Conservation (phyloP, 2,888 invertebrate species). For the Polydrusus cervinus region DNA sequence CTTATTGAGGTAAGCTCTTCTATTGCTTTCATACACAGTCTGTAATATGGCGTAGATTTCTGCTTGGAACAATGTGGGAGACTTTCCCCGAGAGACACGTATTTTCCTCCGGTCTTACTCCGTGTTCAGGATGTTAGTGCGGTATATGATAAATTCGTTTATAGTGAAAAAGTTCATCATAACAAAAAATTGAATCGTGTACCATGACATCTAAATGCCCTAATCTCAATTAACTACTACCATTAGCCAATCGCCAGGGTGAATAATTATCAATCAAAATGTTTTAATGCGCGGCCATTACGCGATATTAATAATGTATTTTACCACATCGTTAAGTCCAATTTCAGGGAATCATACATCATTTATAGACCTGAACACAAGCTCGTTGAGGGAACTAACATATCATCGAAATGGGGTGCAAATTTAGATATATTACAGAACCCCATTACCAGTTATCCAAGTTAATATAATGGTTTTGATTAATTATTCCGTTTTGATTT, state of each 20-base stretch:
- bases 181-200: too few species aligned
- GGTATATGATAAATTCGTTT: too few species aligned
- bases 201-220: neutral
- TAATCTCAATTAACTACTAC: neutral
- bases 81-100: too few species aligned
- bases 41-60: too few species aligned
- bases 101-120: too few species aligned
- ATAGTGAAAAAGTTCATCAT: too few species aligned
- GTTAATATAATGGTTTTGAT: constrained; percentile 23
- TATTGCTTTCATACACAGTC: too few species aligned
- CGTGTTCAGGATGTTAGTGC: too few species aligned
- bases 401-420: constrained; percentile 24
- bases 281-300: constrained; percentile 5
- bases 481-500: constrained; percentile 10
- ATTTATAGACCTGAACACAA: constrained; percentile 15
- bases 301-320: constrained; percentile 7
- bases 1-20: too few species aligned
- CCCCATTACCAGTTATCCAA: constrained; percentile 20
- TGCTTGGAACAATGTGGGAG: too few species aligned
- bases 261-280: constrained; percentile 4
- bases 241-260: neutral
- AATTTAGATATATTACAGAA: constrained; percentile 31
- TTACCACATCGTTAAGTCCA: constrained; percentile 16
- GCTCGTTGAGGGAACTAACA: constrained; percentile 14
- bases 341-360: constrained; percentile 5